Percentiles rank a stretch among this genome's conserved stretches.
Conservation (phyloP, 1,140 invertebrate species). For the Saccostrea cuccullata region DNA sequence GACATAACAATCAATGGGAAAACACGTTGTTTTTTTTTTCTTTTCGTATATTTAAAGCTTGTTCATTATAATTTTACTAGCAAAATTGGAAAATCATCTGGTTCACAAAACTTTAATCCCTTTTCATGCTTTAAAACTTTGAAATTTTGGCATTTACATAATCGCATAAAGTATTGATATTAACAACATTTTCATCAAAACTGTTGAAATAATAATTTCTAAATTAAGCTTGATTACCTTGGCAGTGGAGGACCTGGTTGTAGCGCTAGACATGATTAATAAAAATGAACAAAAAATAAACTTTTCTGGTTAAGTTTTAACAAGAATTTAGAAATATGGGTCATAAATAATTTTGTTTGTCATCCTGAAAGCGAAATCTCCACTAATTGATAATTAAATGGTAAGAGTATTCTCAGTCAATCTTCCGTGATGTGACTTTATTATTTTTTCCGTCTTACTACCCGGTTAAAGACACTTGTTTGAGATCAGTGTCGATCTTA, state of each 20-base stretch:
- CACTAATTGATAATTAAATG: background rate
- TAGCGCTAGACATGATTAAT: background rate
- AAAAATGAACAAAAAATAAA: background rate
- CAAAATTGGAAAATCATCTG: too few relatives aligned
- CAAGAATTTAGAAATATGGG: background rate
- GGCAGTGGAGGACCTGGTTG: background rate
- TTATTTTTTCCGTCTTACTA: background rate
- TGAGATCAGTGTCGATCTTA: background rate
- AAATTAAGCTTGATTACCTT: background rate
- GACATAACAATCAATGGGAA: too few relatives aligned
- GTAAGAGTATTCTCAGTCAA: background rate
- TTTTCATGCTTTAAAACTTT: too few relatives aligned
- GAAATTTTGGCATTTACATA: too few relatives aligned
- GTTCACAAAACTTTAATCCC: too few relatives aligned
- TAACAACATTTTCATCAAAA: too few relatives aligned
- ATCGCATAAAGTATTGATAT: too few relatives aligned
- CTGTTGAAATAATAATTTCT: background rate
- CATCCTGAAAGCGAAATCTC: background rate
- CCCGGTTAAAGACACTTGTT: background rate
- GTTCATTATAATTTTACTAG: too few relatives aligned
- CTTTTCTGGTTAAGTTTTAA: background rate
- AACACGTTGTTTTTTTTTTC: too few relatives aligned
- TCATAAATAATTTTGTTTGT: conserved; percentile 12
- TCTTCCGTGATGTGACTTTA: background rate
- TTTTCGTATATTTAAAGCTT: too few relatives aligned